Base-by-base conservation (phyloP, 2,113 vertebrate genomes). In the Nannobrachium achirus region DNA sequence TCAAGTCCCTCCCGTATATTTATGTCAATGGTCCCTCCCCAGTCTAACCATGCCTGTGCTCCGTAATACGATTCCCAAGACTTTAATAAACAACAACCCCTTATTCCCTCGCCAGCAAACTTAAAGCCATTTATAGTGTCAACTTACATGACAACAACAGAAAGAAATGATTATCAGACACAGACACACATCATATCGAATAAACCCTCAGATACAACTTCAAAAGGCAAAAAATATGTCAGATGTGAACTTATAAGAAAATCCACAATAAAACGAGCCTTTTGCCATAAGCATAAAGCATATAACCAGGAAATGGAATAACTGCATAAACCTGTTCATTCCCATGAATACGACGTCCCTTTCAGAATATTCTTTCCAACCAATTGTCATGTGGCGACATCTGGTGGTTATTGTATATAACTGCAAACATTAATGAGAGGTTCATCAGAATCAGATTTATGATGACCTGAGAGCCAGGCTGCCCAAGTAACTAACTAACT, bases 51-150 rank as follows among this genome's bases (percentile, higher is more conserved):
- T 69, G 70, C 41, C 71, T 50, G 66, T n/a, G 25, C 25, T 11
- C 70, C 79, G 82, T 77, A 85, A 83, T 56, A 14, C 1, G 71
- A 80, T 71, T 79, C 80, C 69, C 71, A 77, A 5, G 57, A 46
- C 25, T 33, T n/a, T 33, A 69, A n/a, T 48, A n/a, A 48, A 14
- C 46, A 11, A 1, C 44, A 48, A 48, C 46, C 46, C 56, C 25
- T 73, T 77, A 33, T 48, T 56, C 33, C 50, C 53, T 41, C 60
- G 25, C 6, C 25, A 33, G 25, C 25, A 2, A 25, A 25, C 25
- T 25, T 25, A 25, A 25, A 25, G 25, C 25, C 25, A 33, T 33
- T 33, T n/a, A n/a, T n/a, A 2, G 25, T 33, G 6, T 33, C 57
- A 10, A 41, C 56, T 18, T 2, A 15, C 59, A 42, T 39, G n/a